phyloP scores from a whole-genome alignment of 1,140 invertebrate genomes.

The Conus betulinus region DNA sequence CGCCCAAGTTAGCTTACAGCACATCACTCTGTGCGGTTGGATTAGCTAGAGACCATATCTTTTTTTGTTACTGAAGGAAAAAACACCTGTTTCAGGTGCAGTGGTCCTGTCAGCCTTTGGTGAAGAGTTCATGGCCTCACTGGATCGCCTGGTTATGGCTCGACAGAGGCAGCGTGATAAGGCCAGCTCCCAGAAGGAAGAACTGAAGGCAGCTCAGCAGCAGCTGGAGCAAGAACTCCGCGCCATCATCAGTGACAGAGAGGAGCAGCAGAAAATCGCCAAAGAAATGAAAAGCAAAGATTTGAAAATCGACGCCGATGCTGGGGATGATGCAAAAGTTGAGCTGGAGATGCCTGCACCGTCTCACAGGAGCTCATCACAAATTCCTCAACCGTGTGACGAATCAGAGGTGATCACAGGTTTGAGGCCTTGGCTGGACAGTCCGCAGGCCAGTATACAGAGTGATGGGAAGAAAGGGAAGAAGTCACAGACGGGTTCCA shows the following conservation, averaged over 20 bases:
- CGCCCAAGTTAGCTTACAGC: too few species aligned
- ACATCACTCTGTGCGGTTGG: too few species aligned
- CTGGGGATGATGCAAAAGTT: neutral
- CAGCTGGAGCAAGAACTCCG: conserved; percentile 24
- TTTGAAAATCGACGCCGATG: neutral
- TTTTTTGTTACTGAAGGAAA: too few species aligned
- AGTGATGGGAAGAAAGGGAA: neutral
- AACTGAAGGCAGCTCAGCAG: conserved; percentile 27
- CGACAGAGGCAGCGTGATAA: conserved; percentile 37
- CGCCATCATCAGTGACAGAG: conserved; percentile 14
- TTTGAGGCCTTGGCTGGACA: neutral
- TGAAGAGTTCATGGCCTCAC: conserved; percentile 27
- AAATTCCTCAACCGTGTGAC: too few species aligned
- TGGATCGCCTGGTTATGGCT: neutral
- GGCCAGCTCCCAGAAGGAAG: conserved; percentile 9
- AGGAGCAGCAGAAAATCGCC: conserved; percentile 28
- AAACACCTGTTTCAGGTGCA: conserved; percentile 18
- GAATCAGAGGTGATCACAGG: neutral
- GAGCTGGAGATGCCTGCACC: neutral
- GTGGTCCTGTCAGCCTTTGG: conserved; percentile 36
- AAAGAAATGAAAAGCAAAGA: neutral
- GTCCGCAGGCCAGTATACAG: neutral
- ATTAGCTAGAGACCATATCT: too few species aligned
- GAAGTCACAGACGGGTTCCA: neutral
- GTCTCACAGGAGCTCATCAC: neutral